These are phyloP conservation scores for Drosophila insularis DNA, from an alignment of 1,140 invertebrate species.

Conservation along the genomic window DNA sequence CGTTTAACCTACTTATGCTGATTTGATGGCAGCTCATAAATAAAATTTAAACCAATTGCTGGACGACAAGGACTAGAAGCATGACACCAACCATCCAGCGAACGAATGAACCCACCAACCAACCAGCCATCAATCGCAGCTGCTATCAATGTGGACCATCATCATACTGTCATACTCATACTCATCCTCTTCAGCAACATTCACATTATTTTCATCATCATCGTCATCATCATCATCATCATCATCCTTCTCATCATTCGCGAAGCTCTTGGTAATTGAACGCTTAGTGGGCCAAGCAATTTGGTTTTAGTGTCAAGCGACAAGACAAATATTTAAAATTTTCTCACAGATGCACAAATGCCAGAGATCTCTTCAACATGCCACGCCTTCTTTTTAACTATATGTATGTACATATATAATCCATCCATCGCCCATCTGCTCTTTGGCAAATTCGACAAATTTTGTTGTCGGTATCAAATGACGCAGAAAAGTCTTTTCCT, in stretches of 20 bases:
- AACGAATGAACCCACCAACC: background rate
- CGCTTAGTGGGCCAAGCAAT: constrained; percentile 75
- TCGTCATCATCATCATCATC: constrained; percentile 32
- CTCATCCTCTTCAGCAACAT: constrained; percentile 21
- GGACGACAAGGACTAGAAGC: constrained; percentile 45
- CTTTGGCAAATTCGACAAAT: constrained; percentile 58
- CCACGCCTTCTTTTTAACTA: background rate
- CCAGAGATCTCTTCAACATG: background rate
- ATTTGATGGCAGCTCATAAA: constrained; percentile 81
- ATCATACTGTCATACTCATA: constrained; percentile 21
- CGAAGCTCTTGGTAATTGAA: constrained; percentile 64
- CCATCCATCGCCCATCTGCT: constrained; percentile 50
- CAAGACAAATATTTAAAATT: constrained; percentile 72
- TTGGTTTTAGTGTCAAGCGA: constrained; percentile 58
- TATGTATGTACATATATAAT: constrained; percentile 14
- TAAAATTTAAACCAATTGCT: constrained; percentile 80
- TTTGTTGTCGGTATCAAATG: constrained; percentile 74
- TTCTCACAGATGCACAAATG: constrained; percentile 13
- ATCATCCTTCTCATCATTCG: constrained; percentile 20
- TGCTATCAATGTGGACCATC: constrained; percentile 77
- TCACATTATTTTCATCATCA: constrained; percentile 20
- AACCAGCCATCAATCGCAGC: constrained; percentile 68
- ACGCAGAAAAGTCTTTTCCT: constrained; percentile 66
- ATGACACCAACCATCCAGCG: background rate
- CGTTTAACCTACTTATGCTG: constrained; percentile 81